Percentiles rank a stretch among this genome's conserved stretches.
phyloP scores from a whole-genome alignment of 2,113 vertebrate species.

The Brevimyrus niger region DNA sequence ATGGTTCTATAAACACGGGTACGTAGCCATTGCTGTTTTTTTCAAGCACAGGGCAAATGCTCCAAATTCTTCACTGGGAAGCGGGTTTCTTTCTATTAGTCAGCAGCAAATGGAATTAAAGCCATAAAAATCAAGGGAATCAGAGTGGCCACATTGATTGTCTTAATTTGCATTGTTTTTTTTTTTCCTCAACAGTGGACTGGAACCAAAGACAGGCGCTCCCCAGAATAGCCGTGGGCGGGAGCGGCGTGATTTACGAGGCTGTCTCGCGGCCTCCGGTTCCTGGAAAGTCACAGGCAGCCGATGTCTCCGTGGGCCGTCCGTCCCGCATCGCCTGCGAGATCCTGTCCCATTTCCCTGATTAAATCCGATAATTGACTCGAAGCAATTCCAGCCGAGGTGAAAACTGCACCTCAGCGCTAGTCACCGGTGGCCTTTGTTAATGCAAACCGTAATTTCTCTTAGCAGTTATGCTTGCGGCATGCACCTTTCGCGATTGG shows the following conservation, averaged over 20 bases:
- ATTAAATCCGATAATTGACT: constrained; percentile 36
- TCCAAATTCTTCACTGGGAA: neutral
- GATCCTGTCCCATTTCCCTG: constrained; percentile 34
- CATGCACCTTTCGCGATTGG: neutral
- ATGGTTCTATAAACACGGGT: neutral
- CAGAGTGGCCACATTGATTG: neutral
- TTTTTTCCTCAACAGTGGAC: neutral
- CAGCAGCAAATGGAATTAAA: neutral
- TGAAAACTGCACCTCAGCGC: neutral
- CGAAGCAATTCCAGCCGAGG: constrained; percentile 17
- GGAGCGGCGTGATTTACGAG: neutral
- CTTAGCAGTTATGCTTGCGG: neutral
- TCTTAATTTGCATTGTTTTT: neutral
- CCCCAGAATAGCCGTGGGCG: neutral
- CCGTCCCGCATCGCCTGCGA: constrained; percentile 31
- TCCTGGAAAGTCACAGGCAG: constrained; percentile 7
- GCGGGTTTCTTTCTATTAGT: neutral
- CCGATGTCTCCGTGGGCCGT: constrained; percentile 25
- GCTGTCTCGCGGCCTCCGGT: neutral
- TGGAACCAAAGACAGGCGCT: neutral
- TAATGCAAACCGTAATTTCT: neutral
- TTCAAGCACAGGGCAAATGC: neutral
- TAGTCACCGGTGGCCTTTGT: neutral
- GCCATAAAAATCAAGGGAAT: neutral
- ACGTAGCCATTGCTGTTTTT: neutral